Evolutionary conservation across 2,888 invertebrate species (phyloP), one percentile per base, ranked within the genome.

Genomic region (Heteromurus nitidus): DNA sequence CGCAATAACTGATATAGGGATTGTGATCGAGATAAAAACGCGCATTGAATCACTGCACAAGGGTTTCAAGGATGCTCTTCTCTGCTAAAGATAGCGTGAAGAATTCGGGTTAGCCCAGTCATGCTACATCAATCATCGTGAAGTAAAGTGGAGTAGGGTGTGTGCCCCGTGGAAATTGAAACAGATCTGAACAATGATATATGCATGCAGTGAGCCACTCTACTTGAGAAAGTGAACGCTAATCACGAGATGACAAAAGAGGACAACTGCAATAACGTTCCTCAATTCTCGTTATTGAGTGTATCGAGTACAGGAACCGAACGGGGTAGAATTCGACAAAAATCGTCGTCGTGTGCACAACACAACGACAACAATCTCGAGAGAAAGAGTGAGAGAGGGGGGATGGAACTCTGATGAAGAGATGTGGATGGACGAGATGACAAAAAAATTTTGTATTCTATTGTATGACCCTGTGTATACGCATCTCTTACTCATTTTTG

Each of bases 31-130:
- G 58, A 58, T 3, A 11, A 13, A 1, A 30, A 30, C 22, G 18
- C 60, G 16, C 18, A 31, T 36, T 31, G 44, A 75, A 75, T 75
- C 75, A 26, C 64, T 30, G 31, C 68, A 75, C 68, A 67, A 67
- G 75, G 36, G 53, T 44, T 30, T 62, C 28, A 68, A 76, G 58
- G 44, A 76, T 69, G 60, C 28, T n/a, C n/a, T n/a, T n/a, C n/a
- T n/a, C 60, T 75, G 76, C 67, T 76, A 60, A 76, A 76, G 76
- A 76, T 76, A 76, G 76, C 76, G 76, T 76, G 69, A 69, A 76
- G 44, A 69, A 76, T 76, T 76, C 76, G 76, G 76, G 76, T 76
- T 76, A 76, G 76, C 76, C 76, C 76, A 76, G 76, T 76, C 76
- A 76, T 76, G 76, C 69, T 50, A 47, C 58, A 75, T 68, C 76